These are phyloP conservation scores for Rhogogaster chlorosoma DNA, from an alignment of 2,888 invertebrate genomes.

Conservation along the genomic window DNA sequence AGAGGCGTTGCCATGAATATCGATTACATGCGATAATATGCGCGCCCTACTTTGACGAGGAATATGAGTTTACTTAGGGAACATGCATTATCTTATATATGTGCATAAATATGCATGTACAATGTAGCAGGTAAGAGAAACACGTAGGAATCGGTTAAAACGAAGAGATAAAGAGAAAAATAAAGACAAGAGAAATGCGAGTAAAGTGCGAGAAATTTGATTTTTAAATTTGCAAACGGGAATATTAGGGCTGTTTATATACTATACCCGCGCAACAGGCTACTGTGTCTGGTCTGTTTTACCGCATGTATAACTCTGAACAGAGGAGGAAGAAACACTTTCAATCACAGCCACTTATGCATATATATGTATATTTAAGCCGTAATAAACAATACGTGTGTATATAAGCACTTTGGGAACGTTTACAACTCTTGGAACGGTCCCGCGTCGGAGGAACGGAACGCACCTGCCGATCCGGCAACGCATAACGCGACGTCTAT, in stretches of 20 bases:
- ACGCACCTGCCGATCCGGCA: background rate
- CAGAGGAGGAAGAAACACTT: background rate
- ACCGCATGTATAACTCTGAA: background rate
- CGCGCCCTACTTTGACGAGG: background rate
- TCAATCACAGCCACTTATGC: background rate
- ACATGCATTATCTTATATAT: background rate
- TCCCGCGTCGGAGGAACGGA: background rate
- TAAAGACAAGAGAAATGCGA: background rate
- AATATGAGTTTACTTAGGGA: background rate
- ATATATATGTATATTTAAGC: background rate
- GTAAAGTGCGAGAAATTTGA: background rate
- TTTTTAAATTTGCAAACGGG: background rate
- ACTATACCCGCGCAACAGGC: background rate
- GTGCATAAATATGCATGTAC: constrained; percentile 4
- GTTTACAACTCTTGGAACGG: background rate
- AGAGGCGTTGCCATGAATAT: constrained; percentile 35
- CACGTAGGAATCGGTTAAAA: background rate
- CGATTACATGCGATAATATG: constrained; percentile 17
- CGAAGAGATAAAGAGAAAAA: background rate
- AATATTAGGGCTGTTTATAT: background rate
- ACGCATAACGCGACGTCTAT: background rate
- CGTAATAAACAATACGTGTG: background rate
- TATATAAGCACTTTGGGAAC: background rate
- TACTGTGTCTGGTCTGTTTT: background rate
- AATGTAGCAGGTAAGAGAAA: background rate